phyloP scores from a whole-genome alignment of 37 sponge, comb jelly and placozoan genomes.

The Spongilla lacustris region DNA sequence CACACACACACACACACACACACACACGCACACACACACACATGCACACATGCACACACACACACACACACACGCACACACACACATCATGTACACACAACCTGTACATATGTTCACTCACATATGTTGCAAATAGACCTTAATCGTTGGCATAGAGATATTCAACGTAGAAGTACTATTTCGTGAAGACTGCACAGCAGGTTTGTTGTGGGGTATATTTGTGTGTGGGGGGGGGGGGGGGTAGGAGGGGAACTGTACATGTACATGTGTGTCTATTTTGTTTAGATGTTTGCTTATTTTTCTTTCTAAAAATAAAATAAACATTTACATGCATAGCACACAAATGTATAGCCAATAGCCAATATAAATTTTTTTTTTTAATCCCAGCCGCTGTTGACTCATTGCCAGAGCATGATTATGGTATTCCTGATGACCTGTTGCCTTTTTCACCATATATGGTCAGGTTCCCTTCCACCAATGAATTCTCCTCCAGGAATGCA shows the following conservation, averaged over 20 bases:
- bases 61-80: background rate
- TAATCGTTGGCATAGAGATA: slow-evolving; percentile 67
- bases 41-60: background rate
- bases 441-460: background rate
- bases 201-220: slow-evolving; percentile 38
- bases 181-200: slow-evolving; percentile 91
- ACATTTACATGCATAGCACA: too few species aligned
- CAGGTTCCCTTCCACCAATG: background rate
- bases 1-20: slow-evolving; percentile 3
- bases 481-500: slow-evolving; percentile 1
- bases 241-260: background rate
- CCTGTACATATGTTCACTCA: background rate
- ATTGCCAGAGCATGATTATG: background rate
- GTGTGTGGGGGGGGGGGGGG: background rate
- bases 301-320: background rate
- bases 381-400: background rate
- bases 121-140: background rate
- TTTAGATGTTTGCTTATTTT: background rate
- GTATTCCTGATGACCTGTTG: background rate
- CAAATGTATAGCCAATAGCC: background rate
- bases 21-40: background rate
- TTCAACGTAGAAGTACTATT: slow-evolving; percentile 89
- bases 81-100: slow-evolving; percentile 7
- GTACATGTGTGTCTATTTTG: background rate
- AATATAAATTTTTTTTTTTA: too few species aligned